Evolutionary conservation across 1,140 invertebrate species (phyloP).

Genomic region (Drosophila bocqueti): DNA sequence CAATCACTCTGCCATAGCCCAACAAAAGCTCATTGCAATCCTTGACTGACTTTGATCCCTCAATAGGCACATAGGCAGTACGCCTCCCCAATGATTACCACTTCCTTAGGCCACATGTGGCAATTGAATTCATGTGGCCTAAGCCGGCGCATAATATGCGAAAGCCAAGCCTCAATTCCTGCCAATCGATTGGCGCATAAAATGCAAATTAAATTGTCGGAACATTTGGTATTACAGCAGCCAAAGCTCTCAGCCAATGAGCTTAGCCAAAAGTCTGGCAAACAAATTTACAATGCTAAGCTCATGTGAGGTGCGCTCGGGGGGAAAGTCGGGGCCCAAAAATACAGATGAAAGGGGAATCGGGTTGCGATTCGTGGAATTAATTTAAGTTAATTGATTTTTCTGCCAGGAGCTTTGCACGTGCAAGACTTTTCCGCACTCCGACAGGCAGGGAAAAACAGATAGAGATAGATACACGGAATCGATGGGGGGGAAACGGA

Average conservation of each 20-base stretch:
- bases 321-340: conserved; percentile 4
- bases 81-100: conserved; percentile 22
- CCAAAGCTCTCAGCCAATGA: conserved; percentile 62
- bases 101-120: conserved; percentile 47
- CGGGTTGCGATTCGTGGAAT: conserved; percentile 53
- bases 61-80: conserved; percentile 11
- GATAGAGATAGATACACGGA: conserved; percentile 15
- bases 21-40: conserved; percentile 9
- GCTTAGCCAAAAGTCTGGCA: conserved; percentile 62
- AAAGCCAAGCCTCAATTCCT: conserved; percentile 43
- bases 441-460: conserved; percentile 1
- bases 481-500: conserved; percentile 51
- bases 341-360: conserved; percentile 44
- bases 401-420: conserved; percentile 56
- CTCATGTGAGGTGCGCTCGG: conserved; percentile 37
- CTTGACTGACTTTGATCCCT: conserved; percentile 12
- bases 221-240: conserved; percentile 63
- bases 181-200: conserved; percentile 51
- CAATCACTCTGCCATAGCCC: neutral
- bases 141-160: conserved; percentile 42
- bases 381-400: conserved; percentile 82
- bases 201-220: conserved; percentile 77
- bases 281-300: conserved; percentile 75
- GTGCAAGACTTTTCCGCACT: conserved; percentile 50
- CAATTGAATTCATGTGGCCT: conserved; percentile 55